These are phyloP conservation scores for Anseranas semipalmata DNA, from an alignment of 2,113 vertebrate species.

Conservation along the genomic window DNA sequence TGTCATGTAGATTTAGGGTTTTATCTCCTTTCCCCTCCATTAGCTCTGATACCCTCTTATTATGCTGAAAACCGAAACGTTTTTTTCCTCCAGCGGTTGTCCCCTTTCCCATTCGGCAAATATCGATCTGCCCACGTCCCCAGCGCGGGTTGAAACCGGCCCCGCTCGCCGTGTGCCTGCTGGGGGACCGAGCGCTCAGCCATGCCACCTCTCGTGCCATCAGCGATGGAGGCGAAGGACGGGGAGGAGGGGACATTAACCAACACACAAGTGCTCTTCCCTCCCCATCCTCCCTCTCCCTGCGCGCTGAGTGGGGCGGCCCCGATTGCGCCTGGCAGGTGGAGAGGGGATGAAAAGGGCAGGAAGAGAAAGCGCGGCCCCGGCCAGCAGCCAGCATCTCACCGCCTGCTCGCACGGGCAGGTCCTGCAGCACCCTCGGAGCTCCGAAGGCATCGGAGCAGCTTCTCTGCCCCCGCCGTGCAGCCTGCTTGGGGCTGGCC, in stretches of 20 bases:
- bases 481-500: background rate
- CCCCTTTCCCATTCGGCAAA: background rate
- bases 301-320: background rate
- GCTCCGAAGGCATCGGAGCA: background rate
- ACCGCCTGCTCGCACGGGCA: background rate
- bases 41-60: conserved; percentile 27
- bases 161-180: background rate
- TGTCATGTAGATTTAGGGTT: conserved; percentile 55
- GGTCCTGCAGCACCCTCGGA: background rate
- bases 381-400: background rate
- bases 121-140: background rate
- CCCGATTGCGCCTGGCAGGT: conserved; percentile 25
- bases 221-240: background rate
- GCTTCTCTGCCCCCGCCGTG: background rate
- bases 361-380: background rate
- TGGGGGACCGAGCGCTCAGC: background rate
- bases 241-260: background rate
- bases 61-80: background rate
- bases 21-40: conserved; percentile 46
- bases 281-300: background rate
- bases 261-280: background rate
- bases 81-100: background rate
- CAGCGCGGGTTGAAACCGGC: background rate
- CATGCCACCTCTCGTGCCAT: background rate
- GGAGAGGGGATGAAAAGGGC: background rate